These are phyloP conservation scores for Herpailurus yagouaroundi DNA, from an alignment of 2,113 vertebrate species.

Conservation along the genomic window DNA sequence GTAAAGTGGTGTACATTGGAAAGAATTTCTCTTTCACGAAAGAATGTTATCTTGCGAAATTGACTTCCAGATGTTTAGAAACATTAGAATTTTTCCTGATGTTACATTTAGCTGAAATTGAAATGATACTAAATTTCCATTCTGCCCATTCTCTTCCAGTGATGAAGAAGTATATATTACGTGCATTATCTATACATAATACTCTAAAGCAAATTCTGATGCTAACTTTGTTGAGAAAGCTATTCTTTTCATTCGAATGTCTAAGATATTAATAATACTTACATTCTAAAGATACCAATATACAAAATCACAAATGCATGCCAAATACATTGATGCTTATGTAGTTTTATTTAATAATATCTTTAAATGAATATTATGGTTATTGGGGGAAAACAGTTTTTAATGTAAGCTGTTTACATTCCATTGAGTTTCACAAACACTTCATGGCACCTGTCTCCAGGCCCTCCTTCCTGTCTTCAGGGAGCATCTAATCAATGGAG, in stretches of 20 bases:
- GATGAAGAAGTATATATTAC: slow-evolving; percentile 81
- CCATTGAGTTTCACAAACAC: background rate
- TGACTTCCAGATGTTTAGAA: slow-evolving; percentile 86
- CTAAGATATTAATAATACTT: slow-evolving; percentile 67
- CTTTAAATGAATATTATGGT: background rate
- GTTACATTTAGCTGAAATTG: slow-evolving; percentile 85
- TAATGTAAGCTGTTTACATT: background rate
- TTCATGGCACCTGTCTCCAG: background rate
- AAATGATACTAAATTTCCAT: slow-evolving; percentile 85
- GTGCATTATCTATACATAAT: slow-evolving; percentile 80
- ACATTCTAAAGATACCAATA: slow-evolving; percentile 46
- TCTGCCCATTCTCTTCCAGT: slow-evolving; percentile 82
- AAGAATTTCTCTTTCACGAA: slow-evolving; percentile 79
- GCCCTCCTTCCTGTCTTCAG: background rate
- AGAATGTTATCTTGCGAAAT: slow-evolving; percentile 80
- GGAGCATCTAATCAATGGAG: background rate
- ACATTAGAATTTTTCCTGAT: slow-evolving; percentile 86
- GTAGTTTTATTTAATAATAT: background rate
- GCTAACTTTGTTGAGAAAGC: slow-evolving; percentile 81
- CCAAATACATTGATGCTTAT: background rate
- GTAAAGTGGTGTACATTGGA: slow-evolving; percentile 80
- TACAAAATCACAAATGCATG: slow-evolving; percentile 12
- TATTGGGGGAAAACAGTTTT: background rate
- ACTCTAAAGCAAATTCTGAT: slow-evolving; percentile 81
- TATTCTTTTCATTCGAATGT: slow-evolving; percentile 73